phyloP scores from a whole-genome alignment of 2,888 invertebrate species.

The Chymomyza procnemis region DNA sequence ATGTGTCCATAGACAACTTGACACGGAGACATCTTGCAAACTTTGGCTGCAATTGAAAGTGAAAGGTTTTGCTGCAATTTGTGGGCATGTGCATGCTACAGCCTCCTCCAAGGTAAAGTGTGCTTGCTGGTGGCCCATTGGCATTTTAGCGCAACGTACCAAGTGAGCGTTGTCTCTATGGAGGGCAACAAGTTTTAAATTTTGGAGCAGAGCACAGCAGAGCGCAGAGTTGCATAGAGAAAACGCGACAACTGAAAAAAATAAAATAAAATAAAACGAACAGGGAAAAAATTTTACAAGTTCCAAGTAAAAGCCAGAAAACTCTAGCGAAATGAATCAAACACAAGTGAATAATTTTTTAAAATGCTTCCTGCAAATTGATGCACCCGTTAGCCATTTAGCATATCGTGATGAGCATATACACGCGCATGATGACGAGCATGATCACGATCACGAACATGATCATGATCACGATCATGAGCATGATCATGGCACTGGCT shows the following conservation, averaged over 20 bases:
- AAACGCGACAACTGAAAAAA: conserved; percentile 18
- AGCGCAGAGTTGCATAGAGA: neutral
- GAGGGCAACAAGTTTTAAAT: neutral
- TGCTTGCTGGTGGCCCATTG: neutral
- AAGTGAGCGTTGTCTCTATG: neutral
- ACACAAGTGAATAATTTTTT: conserved; percentile 64
- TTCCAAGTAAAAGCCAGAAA: neutral
- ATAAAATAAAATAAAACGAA: conserved; percentile 18
- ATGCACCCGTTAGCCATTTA: conserved; percentile 54
- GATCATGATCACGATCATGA: conserved; percentile 51
- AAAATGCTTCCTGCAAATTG: conserved; percentile 69
- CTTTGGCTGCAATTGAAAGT: neutral
- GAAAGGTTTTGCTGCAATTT: neutral
- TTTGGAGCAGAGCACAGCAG: neutral
- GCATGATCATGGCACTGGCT: conserved; percentile 68
- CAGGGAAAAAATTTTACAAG: neutral
- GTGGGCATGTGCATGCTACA: conserved; percentile 20
- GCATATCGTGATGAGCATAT: conserved; percentile 30
- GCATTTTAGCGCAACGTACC: neutral
- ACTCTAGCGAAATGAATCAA: conserved; percentile 57
- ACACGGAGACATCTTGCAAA: neutral
- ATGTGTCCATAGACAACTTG: conserved; percentile 9
- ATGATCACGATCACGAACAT: conserved; percentile 45
- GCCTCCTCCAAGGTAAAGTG: conserved; percentile 10
- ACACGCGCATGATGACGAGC: conserved; percentile 22